Evolutionary conservation across 2,888 invertebrate species (phyloP).

Genomic region (Pinctada fucata): DNA sequence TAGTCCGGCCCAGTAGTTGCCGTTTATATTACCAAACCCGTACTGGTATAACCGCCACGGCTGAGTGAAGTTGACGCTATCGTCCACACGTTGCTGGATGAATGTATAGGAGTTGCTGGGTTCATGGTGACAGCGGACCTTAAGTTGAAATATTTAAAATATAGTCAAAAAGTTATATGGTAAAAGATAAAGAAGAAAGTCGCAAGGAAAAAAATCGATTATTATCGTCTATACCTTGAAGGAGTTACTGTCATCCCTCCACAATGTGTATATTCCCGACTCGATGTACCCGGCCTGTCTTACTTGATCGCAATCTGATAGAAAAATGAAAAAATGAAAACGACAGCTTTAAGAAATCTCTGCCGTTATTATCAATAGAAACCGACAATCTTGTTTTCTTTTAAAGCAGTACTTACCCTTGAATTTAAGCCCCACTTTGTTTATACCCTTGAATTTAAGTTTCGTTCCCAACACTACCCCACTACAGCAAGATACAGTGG

Average conservation of each 20-base stretch:
- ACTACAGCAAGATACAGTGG: too few species aligned
- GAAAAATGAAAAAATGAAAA: too few species aligned
- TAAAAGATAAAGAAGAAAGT: neutral
- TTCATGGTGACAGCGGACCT: constrained; percentile 45
- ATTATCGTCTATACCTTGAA: constrained; percentile 48
- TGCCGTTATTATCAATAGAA: too few species aligned
- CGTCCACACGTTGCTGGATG: constrained; percentile 52
- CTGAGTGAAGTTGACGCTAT: constrained; percentile 45
- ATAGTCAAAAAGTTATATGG: neutral
- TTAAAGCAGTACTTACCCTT: too few species aligned
- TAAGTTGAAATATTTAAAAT: too few species aligned
- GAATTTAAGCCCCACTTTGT: too few species aligned
- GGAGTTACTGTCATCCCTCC: constrained; percentile 36
- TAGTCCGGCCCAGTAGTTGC: constrained; percentile 62
- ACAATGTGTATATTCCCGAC: constrained; percentile 48
- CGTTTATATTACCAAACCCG: constrained; percentile 55
- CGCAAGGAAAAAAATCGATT: neutral
- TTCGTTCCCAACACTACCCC: too few species aligned
- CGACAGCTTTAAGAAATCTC: too few species aligned
- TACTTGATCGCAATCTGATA: constrained; percentile 40
- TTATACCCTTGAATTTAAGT: too few species aligned
- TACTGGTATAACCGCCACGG: constrained; percentile 45
- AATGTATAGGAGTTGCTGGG: constrained; percentile 43
- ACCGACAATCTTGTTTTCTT: too few species aligned
- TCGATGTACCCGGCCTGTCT: constrained; percentile 41